Percentiles rank a stretch among this genome's conserved stretches.
Evolutionary conservation across 2,113 vertebrate species (phyloP).

Genomic region (Daphoenositta chrysoptera): DNA sequence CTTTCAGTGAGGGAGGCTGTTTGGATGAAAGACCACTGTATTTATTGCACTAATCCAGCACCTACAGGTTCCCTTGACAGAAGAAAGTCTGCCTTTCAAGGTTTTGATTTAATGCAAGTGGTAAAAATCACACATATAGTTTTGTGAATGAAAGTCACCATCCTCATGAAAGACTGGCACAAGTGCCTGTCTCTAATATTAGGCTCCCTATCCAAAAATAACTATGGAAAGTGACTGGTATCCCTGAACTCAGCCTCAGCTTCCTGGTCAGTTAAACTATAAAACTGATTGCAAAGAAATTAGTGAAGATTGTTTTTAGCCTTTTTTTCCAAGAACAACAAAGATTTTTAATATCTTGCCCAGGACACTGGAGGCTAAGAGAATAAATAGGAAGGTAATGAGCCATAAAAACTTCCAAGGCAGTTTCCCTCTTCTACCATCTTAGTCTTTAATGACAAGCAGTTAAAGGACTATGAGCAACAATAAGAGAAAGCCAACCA

Average conservation of each 20-base stretch:
- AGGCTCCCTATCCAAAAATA: background rate
- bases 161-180: constrained; percentile 47
- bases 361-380: background rate
- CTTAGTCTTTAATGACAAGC: constrained; percentile 1
- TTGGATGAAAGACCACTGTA: constrained; percentile 68
- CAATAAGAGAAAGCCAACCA: background rate
- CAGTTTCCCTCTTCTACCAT: background rate
- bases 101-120: constrained; percentile 28
- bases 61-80: constrained; percentile 28
- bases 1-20: constrained; percentile 49
- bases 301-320: background rate
- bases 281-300: background rate
- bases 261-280: background rate
- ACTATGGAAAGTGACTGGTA: background rate
- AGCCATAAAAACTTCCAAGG: constrained; percentile 12
- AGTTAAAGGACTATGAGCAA: background rate
- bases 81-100: constrained; percentile 47
- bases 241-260: background rate
- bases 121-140: background rate
- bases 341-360: background rate
- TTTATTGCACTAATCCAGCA: constrained; percentile 64
- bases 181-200: constrained; percentile 42
- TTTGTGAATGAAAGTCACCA: background rate
- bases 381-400: constrained; percentile 11
- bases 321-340: background rate